Evolutionary conservation across 1,140 invertebrate species (phyloP).

Genomic region (Platyura marginata): DNA sequence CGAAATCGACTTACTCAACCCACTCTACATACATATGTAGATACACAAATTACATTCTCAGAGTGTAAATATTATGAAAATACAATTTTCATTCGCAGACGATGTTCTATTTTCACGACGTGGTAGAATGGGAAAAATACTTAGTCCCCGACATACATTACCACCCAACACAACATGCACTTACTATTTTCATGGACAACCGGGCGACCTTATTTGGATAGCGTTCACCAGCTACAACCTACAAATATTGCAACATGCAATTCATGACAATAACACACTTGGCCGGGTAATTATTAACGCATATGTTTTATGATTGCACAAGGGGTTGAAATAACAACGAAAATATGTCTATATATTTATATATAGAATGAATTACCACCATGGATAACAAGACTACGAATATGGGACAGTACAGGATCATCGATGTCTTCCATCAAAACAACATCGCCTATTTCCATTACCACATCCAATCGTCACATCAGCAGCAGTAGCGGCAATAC

Average conservation of each 20-base stretch:
- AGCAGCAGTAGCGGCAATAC: not conserved
- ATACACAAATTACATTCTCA: too few relatives aligned
- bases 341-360: too few relatives aligned
- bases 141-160: constrained; percentile 63
- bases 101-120: constrained; percentile 30
- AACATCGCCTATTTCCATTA: not conserved
- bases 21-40: too few relatives aligned
- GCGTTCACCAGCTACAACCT: constrained; percentile 71
- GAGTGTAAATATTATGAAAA: not conserved
- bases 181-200: constrained; percentile 61
- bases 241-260: constrained; percentile 37
- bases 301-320: too few relatives aligned
- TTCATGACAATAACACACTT: constrained; percentile 24
- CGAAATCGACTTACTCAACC: not conserved
- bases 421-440: not conserved
- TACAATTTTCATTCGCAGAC: constrained; percentile 9
- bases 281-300: constrained; percentile 18
- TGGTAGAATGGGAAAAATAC: constrained; percentile 40
- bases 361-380: constrained; percentile 21
- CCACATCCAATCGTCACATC: not conserved
- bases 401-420: constrained; percentile 30
- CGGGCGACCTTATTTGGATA: constrained; percentile 66
- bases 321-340: too few relatives aligned
- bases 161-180: constrained; percentile 71
- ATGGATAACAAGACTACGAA: constrained; percentile 34